Conservation (phyloP, 2,113 vertebrate genomes). For the Neodontobutis hainanensis region DNA sequence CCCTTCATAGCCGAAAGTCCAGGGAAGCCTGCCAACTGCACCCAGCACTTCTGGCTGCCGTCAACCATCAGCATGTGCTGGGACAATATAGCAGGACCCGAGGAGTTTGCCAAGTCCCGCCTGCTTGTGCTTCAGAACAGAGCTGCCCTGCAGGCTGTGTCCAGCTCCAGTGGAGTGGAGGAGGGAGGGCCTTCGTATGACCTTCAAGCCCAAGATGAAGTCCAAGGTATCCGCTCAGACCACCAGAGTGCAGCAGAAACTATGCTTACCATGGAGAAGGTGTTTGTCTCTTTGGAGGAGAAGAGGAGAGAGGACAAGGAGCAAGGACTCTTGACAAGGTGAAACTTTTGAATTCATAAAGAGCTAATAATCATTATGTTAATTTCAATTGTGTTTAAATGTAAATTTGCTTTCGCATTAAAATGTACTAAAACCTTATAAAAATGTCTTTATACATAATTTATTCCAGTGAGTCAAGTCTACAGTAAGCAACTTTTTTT, state of each 20-base stretch:
- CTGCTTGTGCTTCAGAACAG: constrained; percentile 79
- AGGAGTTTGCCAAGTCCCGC: constrained; percentile 78
- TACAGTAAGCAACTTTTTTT: too few relatives aligned
- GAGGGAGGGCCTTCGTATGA: constrained; percentile 71
- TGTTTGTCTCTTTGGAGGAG: constrained; percentile 75
- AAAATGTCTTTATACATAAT: too few relatives aligned
- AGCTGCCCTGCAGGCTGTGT: constrained; percentile 74
- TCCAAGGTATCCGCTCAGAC: constrained; percentile 72
- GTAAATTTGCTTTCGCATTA: too few relatives aligned
- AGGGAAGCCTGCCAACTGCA: constrained; percentile 73
- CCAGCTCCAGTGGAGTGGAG: constrained; percentile 72
- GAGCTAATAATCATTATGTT: background rate
- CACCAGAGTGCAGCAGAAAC: constrained; percentile 68
- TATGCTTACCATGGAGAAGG: constrained; percentile 74
- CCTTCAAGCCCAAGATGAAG: constrained; percentile 71
- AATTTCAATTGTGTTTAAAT: background rate
- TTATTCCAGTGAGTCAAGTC: too few relatives aligned
- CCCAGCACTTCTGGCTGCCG: constrained; percentile 79
- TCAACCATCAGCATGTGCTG: constrained; percentile 71
- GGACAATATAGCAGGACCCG: constrained; percentile 72
- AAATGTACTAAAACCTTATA: background rate
- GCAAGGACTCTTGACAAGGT: constrained; percentile 67
- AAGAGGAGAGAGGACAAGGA: constrained; percentile 73
- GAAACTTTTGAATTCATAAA: constrained; percentile 14
- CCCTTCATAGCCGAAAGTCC: constrained; percentile 67